phyloP scores from a whole-genome alignment of 2,113 vertebrate species.

The Python bivittatus region DNA sequence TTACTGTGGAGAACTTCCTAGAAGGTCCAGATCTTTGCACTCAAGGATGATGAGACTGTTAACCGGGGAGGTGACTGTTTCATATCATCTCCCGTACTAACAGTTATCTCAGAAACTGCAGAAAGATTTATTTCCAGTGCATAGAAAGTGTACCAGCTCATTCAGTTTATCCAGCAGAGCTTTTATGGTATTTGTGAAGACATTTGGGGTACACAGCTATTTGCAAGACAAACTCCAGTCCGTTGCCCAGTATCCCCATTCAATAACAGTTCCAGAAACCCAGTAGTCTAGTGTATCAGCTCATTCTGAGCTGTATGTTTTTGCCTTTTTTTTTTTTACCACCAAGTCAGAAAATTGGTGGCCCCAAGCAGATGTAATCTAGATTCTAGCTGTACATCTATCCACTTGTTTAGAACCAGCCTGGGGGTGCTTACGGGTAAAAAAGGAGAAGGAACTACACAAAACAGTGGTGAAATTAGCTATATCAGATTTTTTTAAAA shows the following conservation, averaged over 20 bases:
- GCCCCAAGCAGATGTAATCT: not conserved
- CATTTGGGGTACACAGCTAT: slow-evolving; percentile 8
- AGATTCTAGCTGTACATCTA: not conserved
- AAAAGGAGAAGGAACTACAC: not conserved
- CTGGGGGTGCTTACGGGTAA: not conserved
- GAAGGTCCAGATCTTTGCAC: not conserved
- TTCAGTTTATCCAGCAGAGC: not conserved
- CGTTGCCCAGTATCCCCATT: not conserved
- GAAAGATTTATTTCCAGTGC: not conserved
- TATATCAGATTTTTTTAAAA: not conserved
- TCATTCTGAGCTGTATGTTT: not conserved
- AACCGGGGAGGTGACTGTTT: not conserved
- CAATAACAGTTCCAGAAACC: not conserved
- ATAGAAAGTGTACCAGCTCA: not conserved
- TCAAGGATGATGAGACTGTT: not conserved
- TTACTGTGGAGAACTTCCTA: not conserved
- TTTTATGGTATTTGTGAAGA: not conserved
- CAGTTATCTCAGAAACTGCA: slow-evolving; percentile 1
- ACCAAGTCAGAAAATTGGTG: not conserved
- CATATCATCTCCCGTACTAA: slow-evolving; percentile 8
- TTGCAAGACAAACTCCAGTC: not conserved
- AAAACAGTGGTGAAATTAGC: not conserved
- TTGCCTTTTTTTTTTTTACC: slow-evolving; percentile 2
- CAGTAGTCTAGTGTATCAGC: not conserved
- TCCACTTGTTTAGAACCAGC: slow-evolving; percentile 13